Base-by-base conservation (phyloP, 2,113 vertebrate species). In the Ceratotherium simum region DNA sequence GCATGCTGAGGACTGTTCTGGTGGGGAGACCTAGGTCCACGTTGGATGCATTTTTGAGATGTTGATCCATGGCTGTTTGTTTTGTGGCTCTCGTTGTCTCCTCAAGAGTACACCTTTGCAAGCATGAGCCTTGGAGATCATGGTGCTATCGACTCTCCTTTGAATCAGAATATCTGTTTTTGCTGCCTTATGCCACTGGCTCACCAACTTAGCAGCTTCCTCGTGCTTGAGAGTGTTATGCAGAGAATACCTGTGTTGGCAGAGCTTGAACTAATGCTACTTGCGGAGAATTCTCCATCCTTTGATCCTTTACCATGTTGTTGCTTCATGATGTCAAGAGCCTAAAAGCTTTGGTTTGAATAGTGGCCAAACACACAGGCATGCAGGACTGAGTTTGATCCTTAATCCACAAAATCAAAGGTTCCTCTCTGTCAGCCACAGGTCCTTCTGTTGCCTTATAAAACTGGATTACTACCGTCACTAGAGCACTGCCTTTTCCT, bases 331-430 rank as follows among this genome's bases (percentile, higher is more conserved):
- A 62, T 62, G 70, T 97, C 83, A 78, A 98, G 92, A 86, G 90
- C 75, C 92, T 96, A 92, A 97, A 93, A 89, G 73, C 97, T 97
- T 95, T 96, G 86, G 86, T 95, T 97, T 97, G 95, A 96, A 92
- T 90, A 83, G 87, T 96, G 88, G 75, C 83, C 92, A 96, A 93
- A 92, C 56, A 73, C 97, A 92, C 72, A 90, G 95, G 75, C 92
- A 60, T 97, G 92, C 70, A 87, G 87, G 64, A 87, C 60, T 23
- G 69, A 95, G 80, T 84, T 72, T 96, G 96, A 95, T 97, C 83
- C 90, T 96, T 94, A 96, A 94, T 98, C 96, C 83, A 84, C 87
- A 95, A 93, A 97, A 98, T 96, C 95, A 97, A 98, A 98, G 95
- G 72, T 94, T 96, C 79, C 97, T 91, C 48, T 92, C 78, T 85